Base-by-base conservation (phyloP, 1,140 invertebrate genomes). In the Bombyx mori region DNA sequence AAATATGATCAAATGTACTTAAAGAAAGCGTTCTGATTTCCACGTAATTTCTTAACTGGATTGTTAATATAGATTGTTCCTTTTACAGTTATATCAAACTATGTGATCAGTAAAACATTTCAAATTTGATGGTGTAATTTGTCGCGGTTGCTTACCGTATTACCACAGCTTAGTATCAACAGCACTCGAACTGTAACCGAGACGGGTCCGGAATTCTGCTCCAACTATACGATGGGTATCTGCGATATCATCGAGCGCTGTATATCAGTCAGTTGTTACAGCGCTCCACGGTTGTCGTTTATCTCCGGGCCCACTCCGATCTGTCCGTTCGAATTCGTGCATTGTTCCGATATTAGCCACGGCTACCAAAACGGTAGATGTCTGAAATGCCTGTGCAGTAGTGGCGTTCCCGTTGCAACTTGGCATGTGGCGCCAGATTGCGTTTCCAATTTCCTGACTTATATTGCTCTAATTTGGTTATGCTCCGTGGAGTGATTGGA, bases 211-310 rank as follows among this genome's bases (percentile, higher is more conserved):
- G 76, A 84, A 84, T 86, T 83, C 57, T 62, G 79, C 10, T 68
- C 73, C 68, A 72, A 74, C 72, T 72, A 68, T 58, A 66, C 68
- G 72, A 73, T 78, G 75, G 81, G 67, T 79, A 60, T 49, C 54
- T 63, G 79, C 69, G 77, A 77, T 85, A 82, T 82, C 79, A 86
- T 82, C 75, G 71, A 58, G 72, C 71, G 71, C 74, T 76, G 80
- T 87, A 84, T 79, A 87, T 85, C 84, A 87, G 82, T 87, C 82
- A 85, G 79, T 82, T 87, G 81, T 83, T 84, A 87, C 83, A 82
- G 75, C 77, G 79, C 68, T 81, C 73, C 71, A 78, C 79, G 78
- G 75, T 82, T 84, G 78, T 84, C 79, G 82, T 85, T 87, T 87
- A 82, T 86, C 83, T 86, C 85, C 76, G 76, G 71, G 57, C 60